Conservation (phyloP, 2,888 invertebrate species). For the Neoascia interrupta region DNA sequence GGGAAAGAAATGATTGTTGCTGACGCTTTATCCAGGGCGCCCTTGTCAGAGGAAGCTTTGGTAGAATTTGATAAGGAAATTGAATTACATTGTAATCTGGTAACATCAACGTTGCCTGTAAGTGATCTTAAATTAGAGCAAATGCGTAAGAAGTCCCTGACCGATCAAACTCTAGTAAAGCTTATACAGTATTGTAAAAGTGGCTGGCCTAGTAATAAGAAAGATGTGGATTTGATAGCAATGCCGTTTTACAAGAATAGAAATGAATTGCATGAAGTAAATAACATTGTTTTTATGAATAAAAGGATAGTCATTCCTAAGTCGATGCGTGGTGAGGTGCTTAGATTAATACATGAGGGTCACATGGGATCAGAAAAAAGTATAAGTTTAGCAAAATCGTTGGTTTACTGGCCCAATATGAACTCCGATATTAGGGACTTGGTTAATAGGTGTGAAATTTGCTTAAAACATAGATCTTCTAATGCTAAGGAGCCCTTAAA, state of each 20-base stretch:
- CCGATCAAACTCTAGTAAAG: constrained; percentile 33
- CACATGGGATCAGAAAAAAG: constrained; percentile 47
- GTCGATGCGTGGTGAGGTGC: constrained; percentile 16
- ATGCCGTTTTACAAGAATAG: constrained; percentile 22
- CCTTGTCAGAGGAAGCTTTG: constrained; percentile 23
- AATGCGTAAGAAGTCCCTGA: constrained; percentile 10
- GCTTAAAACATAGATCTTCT: constrained; percentile 55
- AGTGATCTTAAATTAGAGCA: constrained; percentile 17
- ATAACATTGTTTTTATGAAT: constrained; percentile 43
- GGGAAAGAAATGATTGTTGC: constrained; percentile 16
- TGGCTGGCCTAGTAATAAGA: constrained; percentile 1
- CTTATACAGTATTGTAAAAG: background rate
- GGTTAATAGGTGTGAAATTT: constrained; percentile 58
- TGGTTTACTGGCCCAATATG: constrained; percentile 58
- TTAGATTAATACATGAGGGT: constrained; percentile 41
- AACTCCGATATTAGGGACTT: constrained; percentile 54
- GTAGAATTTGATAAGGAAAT: constrained; percentile 55
- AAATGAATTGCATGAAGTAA: constrained; percentile 36
- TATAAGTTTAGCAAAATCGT: constrained; percentile 24
- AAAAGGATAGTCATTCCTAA: constrained; percentile 36
- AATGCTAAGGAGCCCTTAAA: constrained; percentile 36
- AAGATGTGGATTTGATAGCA: constrained; percentile 8
- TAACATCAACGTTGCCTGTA: constrained; percentile 46
- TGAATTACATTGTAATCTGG: constrained; percentile 56
- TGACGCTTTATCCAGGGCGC: constrained; percentile 26